These are phyloP conservation scores for Lutjanus erythropterus DNA, from an alignment of 2,113 vertebrate genomes.

Conservation along the genomic window DNA sequence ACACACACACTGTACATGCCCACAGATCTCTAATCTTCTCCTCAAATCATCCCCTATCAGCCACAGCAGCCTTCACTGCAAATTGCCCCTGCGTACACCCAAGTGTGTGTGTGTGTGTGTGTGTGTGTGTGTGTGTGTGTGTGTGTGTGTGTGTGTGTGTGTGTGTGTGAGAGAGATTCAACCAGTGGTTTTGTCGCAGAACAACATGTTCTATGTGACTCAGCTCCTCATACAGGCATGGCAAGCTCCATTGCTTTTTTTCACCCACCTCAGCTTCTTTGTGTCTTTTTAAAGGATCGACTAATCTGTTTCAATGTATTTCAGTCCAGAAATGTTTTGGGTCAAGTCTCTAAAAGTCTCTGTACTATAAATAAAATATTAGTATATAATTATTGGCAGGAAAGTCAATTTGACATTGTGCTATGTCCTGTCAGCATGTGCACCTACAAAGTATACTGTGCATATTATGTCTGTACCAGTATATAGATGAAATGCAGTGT, in stretches of 20 bases:
- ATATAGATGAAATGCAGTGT: constrained; percentile 1
- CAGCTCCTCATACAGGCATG: constrained; percentile 2
- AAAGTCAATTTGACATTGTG: constrained; percentile 11
- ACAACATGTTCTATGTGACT: constrained; percentile 36
- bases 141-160: neutral
- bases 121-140: constrained; percentile 15
- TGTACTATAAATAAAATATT: neutral
- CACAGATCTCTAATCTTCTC: constrained; percentile 72
- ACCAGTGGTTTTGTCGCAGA: constrained; percentile 45
- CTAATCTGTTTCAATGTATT: neutral
- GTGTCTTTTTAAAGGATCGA: constrained; percentile 10
- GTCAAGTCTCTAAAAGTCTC: neutral
- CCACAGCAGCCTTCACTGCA: constrained; percentile 69
- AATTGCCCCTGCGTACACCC: constrained; percentile 57
- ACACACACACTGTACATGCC: constrained; percentile 1
- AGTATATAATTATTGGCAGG: neutral
- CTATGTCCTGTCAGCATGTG: neutral
- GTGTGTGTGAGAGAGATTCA: neutral
- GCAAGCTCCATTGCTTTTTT: constrained; percentile 1
- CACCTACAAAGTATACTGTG: neutral
- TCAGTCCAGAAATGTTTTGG: neutral
- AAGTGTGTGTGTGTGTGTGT: constrained; percentile 7
- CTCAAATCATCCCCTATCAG: constrained; percentile 78
- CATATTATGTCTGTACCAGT: neutral
- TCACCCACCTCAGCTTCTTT: no score